Base-by-base conservation (phyloP, 2,113 vertebrate genomes). In the Nothobranchius kuhntae region DNA sequence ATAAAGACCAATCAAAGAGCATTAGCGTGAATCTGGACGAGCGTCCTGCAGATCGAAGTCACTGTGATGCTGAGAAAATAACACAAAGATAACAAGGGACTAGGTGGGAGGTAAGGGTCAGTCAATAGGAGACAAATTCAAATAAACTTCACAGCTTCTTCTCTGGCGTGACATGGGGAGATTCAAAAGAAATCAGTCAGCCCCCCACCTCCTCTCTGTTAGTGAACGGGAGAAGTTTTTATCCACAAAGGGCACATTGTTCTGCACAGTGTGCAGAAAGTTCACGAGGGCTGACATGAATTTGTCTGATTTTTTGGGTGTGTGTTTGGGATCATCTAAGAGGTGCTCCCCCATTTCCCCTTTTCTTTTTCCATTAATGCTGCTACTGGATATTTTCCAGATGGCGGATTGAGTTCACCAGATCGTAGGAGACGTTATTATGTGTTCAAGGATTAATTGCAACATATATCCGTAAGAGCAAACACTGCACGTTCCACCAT, bases 361-460 rank as follows among this genome's bases (percentile, higher is more conserved):
- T 44, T 59, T 58, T 73, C 52, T 61, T 62, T 67, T 53, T 13
- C 55, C 40, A 38, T 38, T 1, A 47, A 8, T 76, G 76, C 80
- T 82, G 80, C 76, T 84, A 61, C 84, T 89, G 80, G 88, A 86
- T 17, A 4, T 61, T 62, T 1, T 84, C 88, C 86, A 88, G 24
- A 51, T 21, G 60, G 73, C 66, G 74, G 75, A 65, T 77, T 67
- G 64, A 83, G 62, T 77, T 66, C 13, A 62, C 7, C 1, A 57
- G 65, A 63, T 36, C 62, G 69, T 81, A 78, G 51, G 77, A 68
- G 54, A 64, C 67, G 77, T 84, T 58, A 83, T 57, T 71, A 86
- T 81, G 84, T 82, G 84, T 84, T 83, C 77, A 72, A 84, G 69
- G 80, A 85, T 84, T 83, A 82, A 86, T 81, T 68, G 80, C 64